A percentile compares a stretch with the other conserved stretches of the same genome.
Conservation (phyloP, 2,113 vertebrate genomes). For the Mobula birostris region DNA sequence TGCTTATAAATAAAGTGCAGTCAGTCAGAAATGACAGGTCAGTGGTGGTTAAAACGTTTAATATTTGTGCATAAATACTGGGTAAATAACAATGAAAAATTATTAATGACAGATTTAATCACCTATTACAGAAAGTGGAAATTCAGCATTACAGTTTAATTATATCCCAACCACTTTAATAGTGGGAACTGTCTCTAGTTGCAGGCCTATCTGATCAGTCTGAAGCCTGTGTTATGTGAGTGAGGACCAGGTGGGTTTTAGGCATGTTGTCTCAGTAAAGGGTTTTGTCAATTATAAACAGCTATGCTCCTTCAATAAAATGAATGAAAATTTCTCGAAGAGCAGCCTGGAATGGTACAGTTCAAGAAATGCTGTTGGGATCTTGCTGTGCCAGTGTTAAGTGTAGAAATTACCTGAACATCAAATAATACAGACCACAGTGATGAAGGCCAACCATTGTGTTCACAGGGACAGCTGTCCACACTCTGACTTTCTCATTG, state of each 20-base stretch:
- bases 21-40: not conserved
- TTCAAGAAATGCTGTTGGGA: not conserved
- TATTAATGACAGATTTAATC: not conserved
- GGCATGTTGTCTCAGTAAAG: too few relatives aligned
- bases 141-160: not conserved
- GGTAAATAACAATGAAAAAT: not conserved
- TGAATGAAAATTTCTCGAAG: not conserved
- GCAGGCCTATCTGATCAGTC: too few relatives aligned
- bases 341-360: not conserved
- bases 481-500: not conserved
- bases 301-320: not conserved
- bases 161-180: not conserved
- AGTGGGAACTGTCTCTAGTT: not conserved
- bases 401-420: not conserved
- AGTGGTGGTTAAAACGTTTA: not conserved
- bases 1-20: not conserved
- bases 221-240: too few relatives aligned
- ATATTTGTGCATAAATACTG: constrained; percentile 1
- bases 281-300: not conserved
- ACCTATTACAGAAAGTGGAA: not conserved
- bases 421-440: not conserved
- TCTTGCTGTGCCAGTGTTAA: not conserved
- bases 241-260: too few relatives aligned
- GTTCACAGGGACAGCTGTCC: not conserved
- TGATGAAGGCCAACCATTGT: not conserved